Conservation (phyloP, 2,888 invertebrate genomes). For the Homarus gammarus region DNA sequence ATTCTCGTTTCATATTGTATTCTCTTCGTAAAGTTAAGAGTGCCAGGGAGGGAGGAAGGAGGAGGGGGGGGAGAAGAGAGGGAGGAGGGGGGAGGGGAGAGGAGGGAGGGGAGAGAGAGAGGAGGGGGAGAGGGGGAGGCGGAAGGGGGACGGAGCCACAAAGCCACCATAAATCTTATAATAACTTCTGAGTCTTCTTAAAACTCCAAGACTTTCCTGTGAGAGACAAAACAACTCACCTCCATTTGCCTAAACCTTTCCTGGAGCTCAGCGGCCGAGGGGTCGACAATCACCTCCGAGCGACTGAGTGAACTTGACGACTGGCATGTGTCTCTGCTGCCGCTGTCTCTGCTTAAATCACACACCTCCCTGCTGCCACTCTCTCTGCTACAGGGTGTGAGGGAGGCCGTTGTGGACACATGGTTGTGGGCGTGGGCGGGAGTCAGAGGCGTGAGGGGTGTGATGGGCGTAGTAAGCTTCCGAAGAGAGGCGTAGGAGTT, state of each 20-base stretch:
- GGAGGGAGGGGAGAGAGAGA: constrained; percentile 15
- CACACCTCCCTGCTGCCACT: constrained; percentile 59
- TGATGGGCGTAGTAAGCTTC: constrained; percentile 62
- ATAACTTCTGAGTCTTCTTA: too few species aligned
- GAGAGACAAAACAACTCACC: constrained; percentile 64
- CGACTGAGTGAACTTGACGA: constrained; percentile 69
- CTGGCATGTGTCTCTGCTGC: constrained; percentile 67
- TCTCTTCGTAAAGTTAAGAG: too few species aligned
- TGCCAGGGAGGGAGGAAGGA: not conserved
- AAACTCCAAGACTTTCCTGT: too few species aligned
- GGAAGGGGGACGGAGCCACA: too few species aligned
- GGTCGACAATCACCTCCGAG: constrained; percentile 73
- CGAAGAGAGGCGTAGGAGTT: constrained; percentile 75
- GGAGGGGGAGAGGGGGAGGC: not conserved
- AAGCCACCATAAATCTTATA: constrained; percentile 14
- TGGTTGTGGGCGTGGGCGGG: constrained; percentile 63
- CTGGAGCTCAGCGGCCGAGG: constrained; percentile 70
- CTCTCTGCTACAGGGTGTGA: constrained; percentile 47
- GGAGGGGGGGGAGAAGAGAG: not conserved
- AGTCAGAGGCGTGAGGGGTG: constrained; percentile 59
- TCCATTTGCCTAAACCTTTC: constrained; percentile 73
- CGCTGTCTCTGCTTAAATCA: constrained; percentile 58
- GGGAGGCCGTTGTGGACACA: constrained; percentile 49
- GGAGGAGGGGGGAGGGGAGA: not conserved
- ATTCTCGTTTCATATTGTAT: too few species aligned